Conservation (phyloP, 2,888 invertebrate species). For the Parnassius orleans region DNA sequence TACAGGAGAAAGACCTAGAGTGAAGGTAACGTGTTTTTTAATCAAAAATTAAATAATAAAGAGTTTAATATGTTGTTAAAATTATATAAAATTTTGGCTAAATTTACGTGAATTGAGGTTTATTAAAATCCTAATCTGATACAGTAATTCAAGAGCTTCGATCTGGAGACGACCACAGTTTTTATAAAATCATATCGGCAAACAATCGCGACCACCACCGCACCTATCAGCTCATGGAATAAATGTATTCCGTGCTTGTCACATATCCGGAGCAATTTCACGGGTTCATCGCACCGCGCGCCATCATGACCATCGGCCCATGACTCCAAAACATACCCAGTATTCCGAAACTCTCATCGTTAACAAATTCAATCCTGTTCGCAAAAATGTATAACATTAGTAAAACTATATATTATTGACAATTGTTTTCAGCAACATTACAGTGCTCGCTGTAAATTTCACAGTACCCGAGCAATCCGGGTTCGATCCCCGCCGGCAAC, state of each 20-base stretch:
- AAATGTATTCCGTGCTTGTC: constrained; percentile 41
- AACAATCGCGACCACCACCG: not conserved
- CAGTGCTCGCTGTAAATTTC: no score
- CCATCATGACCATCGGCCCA: constrained; percentile 45
- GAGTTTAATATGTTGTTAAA: constrained; percentile 1
- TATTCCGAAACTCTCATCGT: not conserved
- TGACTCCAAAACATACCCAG: constrained; percentile 58
- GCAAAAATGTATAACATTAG: not conserved
- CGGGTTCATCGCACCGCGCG: constrained; percentile 56
- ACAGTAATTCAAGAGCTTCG: no score
- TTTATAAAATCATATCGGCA: constrained; percentile 11
- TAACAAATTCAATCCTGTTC: constrained; percentile 1
- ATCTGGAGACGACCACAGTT: not conserved
- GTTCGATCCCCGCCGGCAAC: no score
- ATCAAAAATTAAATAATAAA: no score
- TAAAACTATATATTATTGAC: no score
- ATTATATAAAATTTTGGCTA: not conserved
- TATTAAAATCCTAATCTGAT: no score
- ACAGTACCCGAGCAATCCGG: no score
- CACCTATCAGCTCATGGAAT: constrained; percentile 10
- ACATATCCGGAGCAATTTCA: constrained; percentile 65
- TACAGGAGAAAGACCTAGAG: no score
- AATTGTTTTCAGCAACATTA: no score
- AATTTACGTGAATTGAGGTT: no score
- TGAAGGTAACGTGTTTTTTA: no score